Evolutionary conservation across 2,113 vertebrate species (phyloP).

Genomic region (Scytalopus superciliaris): DNA sequence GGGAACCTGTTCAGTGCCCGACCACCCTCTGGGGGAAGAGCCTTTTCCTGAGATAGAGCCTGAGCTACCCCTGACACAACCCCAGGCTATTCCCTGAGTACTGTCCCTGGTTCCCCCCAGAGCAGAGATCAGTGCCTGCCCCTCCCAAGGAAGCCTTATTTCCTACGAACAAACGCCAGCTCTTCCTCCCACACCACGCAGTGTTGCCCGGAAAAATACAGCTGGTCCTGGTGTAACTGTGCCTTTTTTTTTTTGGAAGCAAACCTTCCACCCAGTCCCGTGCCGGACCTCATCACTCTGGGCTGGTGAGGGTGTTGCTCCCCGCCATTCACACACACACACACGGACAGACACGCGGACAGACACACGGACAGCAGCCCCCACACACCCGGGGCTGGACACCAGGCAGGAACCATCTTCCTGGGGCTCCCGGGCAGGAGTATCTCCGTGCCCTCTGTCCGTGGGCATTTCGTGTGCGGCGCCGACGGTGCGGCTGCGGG

Average conservation of each 20-base stretch:
- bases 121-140: neutral
- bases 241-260: neutral
- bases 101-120: neutral
- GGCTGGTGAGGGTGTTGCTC: no score
- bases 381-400: neutral
- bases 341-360: no score
- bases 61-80: no score
- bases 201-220: neutral
- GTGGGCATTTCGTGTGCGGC: accelerated
- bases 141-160: neutral
- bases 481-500: no score
- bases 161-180: neutral
- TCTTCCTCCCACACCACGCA: neutral
- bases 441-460: accelerated
- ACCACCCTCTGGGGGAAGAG: neutral
- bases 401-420: accelerated
- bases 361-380: neutral
- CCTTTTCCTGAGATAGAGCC: neutral
- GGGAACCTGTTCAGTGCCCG: neutral
- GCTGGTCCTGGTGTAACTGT: neutral
- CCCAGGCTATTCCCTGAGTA: neutral
- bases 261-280: accelerated
- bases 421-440: neutral
- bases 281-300: accelerated
- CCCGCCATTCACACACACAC: no score